A percentile compares a stretch with the other conserved stretches of the same genome.
Conservation (phyloP, 2,113 vertebrate genomes). For the Tamias sibiricus region DNA sequence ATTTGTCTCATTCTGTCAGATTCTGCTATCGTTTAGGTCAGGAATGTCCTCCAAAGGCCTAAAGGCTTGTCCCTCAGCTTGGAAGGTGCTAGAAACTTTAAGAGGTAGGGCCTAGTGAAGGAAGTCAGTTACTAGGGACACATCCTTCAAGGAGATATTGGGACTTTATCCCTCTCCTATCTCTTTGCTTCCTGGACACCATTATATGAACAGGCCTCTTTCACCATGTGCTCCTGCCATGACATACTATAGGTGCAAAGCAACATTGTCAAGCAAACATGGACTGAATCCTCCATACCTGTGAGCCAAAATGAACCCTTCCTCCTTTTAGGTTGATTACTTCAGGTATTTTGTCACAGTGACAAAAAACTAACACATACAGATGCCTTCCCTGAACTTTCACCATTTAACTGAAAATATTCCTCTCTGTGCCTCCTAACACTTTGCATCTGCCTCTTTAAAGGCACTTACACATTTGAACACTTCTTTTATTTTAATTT, state of each 20-base stretch:
- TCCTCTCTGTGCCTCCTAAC: background rate
- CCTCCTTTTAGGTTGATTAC: background rate
- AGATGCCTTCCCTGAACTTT: background rate
- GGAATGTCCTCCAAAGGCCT: background rate
- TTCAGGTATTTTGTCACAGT: background rate
- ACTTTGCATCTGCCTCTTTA: background rate
- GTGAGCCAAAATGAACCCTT: background rate
- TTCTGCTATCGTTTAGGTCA: background rate
- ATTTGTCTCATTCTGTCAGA: background rate
- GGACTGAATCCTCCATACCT: background rate
- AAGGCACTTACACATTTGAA: background rate
- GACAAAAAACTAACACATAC: background rate
- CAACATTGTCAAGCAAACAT: too few species aligned
- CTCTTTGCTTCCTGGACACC: background rate
- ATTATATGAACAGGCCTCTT: background rate
- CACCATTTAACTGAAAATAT: background rate
- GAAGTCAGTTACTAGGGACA: background rate
- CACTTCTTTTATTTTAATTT: background rate
- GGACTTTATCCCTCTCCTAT: too few species aligned
- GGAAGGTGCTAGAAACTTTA: background rate
- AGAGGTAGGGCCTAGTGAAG: background rate
- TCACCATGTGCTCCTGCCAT: background rate
- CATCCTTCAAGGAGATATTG: background rate
- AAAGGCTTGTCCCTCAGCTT: background rate
- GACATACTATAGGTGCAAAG: background rate